Base-by-base conservation (phyloP, 2,113 vertebrate species). In the Eretmochelys imbricata region DNA sequence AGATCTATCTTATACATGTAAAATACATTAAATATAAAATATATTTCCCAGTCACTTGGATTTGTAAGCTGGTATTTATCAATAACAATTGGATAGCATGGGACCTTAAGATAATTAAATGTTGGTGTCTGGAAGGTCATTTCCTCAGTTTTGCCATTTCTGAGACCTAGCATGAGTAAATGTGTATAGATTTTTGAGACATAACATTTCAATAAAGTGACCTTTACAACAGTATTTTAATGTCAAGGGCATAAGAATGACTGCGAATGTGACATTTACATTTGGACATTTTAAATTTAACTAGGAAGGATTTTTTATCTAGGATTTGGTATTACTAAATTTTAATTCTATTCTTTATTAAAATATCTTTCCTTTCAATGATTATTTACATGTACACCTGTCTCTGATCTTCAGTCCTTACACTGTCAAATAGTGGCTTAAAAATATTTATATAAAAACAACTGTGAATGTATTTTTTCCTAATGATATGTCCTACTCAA, bases 171-270 rank as follows among this genome's bases (percentile, higher is more conserved):
- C 29, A 82, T 87, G 55, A 89, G 85, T 50, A 91, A 91, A 86
- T 50, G 4, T 11, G 53, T 27, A 42, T 31, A 55, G 48, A 88
- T 83, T 90, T 95, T 86, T 90, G 80, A 87, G 76, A 24, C 29
- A 87, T 59, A 82, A 95, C 88, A 96, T 96, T 92, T 98, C 88
- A 92, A 55, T 51, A 55, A 89, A 85, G 55, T 90, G 59, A 88
- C 62, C 87, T 94, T 95, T 97, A 4, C 38, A 54, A 59, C 50
- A 85, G 48, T 83, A 87, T 84, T 93, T 89, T 54, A 97, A 91
- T 82, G 81, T 81, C 86, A 92, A 91, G 69, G 84, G 88, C 78
- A 87, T 48, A 89, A 82, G 87, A 80, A 96, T 81, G 29, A 75
- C 80, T 75, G 25, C 6, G 89, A 94, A 94, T 0, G 1, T 81